A percentile compares a stretch with the other conserved stretches of the same genome.
Evolutionary conservation across 2,888 invertebrate genomes (phyloP).

Genomic region (Flexamia atlantica): DNA sequence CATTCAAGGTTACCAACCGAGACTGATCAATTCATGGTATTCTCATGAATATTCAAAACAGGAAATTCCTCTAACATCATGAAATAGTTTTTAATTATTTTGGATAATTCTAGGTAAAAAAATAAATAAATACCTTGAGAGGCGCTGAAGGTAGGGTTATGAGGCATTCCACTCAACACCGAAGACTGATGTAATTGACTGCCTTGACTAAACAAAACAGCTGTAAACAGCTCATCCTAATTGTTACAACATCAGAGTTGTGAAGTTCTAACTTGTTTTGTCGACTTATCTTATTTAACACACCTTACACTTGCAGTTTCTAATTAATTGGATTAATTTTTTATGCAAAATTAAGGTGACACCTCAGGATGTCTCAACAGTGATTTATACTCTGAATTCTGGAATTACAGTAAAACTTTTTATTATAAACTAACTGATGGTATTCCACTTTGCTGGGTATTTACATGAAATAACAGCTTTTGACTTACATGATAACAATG

Average conservation of each 20-base stretch:
- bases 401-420: too few relatives aligned
- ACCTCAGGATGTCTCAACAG: too few relatives aligned
- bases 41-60: neutral
- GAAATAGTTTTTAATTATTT: neutral
- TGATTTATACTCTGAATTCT: too few relatives aligned
- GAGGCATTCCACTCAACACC: constrained; percentile 13
- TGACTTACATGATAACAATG: too few relatives aligned
- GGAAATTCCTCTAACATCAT: neutral
- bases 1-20: neutral
- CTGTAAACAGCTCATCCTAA: constrained; percentile 9
- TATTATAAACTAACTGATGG: too few relatives aligned
- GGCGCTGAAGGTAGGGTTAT: constrained; percentile 25
- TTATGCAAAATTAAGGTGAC: too few relatives aligned
- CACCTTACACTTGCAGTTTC: too few relatives aligned
- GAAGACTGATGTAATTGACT: neutral
- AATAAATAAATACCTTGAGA: neutral
- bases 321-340: too few relatives aligned
- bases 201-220: neutral
- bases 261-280: too few relatives aligned
- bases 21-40: neutral
- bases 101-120: neutral
- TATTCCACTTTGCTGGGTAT: too few relatives aligned
- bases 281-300: too few relatives aligned
- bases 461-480: too few relatives aligned
- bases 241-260: constrained; percentile 1